Evolutionary conservation across 1,140 invertebrate species (phyloP), one percentile per base, ranked within the genome.

Genomic region (Venturia canescens): DNA sequence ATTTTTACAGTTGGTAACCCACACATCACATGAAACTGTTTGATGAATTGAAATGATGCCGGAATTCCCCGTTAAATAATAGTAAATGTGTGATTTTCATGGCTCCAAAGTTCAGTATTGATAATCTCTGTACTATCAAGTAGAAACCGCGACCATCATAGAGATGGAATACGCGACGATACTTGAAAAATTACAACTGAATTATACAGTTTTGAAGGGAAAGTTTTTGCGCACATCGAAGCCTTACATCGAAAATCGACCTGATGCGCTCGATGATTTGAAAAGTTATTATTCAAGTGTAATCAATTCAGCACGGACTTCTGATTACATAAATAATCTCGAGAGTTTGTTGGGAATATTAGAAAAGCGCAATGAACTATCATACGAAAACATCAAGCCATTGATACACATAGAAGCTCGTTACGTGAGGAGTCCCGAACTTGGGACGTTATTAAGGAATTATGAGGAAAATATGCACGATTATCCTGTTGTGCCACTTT

Each of bases 291-390:
- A 87, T 70, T 26, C 50, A 16, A 11, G 74, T 67, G 13, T 66
- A 7, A 89, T 91, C 48, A 70, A 87, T 69, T 90, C 88, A 15
- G 82, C 67, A 38, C 85, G 89, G 3, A 81, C 72, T 60, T 70
- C 82, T 1, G 87, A 88, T 27, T 71, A 80, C 1, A 87, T 90
- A 27, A 85, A 82, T 13, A 66, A 87, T 71, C 50, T 91, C 5
- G 80, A 80, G 18, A 69, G 31, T 23, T 84, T 92, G 34, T 50
- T 91, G 34, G 84, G 82, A 71, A 50, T 88, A 7, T 78, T 92
- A 6, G 89, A 91, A 81, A 90, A 90, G 79, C 82, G 89, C 5
- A 80, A 83, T 66, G 34, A 81, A 69, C 34, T 91, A 11, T 81
- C 77, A 23, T 87, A 71, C 63, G 26, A 84, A 26, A 81, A 87